phyloP scores from a whole-genome alignment of 1,140 invertebrate species.

The Sitophilus oryzae region DNA sequence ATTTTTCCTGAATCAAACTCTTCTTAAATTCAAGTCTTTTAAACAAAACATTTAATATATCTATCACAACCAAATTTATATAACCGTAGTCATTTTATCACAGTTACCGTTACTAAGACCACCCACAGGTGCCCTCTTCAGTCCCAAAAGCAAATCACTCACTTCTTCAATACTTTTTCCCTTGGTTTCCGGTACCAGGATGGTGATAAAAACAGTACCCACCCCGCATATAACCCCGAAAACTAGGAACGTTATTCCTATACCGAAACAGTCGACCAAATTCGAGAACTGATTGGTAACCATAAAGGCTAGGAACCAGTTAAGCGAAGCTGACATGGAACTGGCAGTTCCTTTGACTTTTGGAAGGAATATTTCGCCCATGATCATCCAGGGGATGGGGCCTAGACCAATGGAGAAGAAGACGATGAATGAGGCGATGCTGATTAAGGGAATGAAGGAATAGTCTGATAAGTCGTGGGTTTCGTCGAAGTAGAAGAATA shows the following conservation, averaged over 20 bases:
- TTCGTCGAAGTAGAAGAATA: slow-evolving; percentile 43
- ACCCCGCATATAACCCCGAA: slow-evolving; percentile 64
- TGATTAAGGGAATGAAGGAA: slow-evolving; percentile 29
- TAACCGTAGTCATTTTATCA: not conserved
- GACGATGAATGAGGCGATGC: slow-evolving; percentile 31
- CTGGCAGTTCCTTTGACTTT: slow-evolving; percentile 68
- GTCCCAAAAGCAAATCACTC: slow-evolving; percentile 10
- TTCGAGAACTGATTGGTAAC: slow-evolving; percentile 68
- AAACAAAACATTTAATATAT: no score
- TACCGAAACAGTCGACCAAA: slow-evolving; percentile 54
- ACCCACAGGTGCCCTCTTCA: not conserved
- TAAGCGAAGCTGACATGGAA: slow-evolving; percentile 64
- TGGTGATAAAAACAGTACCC: slow-evolving; percentile 49
- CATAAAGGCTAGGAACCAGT: slow-evolving; percentile 73
- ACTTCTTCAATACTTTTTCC: slow-evolving; percentile 32
- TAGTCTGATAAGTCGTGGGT: slow-evolving; percentile 16
- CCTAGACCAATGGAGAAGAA: slow-evolving; percentile 56
- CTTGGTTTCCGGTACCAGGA: slow-evolving; percentile 42
- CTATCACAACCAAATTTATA: slow-evolving; percentile 1
- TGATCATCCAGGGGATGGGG: slow-evolving; percentile 75
- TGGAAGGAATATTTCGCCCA: slow-evolving; percentile 73
- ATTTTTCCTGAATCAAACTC: no score
- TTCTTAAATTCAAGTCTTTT: no score
- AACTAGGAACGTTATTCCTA: slow-evolving; percentile 69
- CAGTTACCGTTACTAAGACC: not conserved